phyloP scores from a whole-genome alignment of 2,113 vertebrate species.

The Podiceps cristatus region DNA sequence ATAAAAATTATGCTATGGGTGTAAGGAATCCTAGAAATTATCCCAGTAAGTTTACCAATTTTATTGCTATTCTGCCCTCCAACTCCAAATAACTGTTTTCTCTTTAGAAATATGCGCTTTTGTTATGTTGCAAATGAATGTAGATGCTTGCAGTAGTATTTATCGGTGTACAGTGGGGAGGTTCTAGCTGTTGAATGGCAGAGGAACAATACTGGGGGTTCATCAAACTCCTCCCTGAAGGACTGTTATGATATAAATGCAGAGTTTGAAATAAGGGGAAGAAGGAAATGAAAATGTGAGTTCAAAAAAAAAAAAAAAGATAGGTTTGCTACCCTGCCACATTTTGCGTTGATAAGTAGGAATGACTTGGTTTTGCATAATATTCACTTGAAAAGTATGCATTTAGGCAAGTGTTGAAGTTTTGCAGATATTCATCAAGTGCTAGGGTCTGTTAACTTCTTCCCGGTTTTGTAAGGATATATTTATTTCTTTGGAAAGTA shows the following conservation, averaged over 20 bases:
- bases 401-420: not conserved
- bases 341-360: not conserved
- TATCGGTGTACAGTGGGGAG: not conserved
- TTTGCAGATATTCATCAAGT: not conserved
- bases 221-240: not conserved
- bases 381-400: not conserved
- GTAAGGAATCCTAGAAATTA: not conserved
- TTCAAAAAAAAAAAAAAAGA: not conserved
- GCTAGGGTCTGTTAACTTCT: not conserved
- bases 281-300: not conserved
- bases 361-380: not conserved
- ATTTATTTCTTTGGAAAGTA: not conserved
- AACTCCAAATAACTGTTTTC: not conserved
- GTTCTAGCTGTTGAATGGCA: not conserved
- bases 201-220: not conserved
- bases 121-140: not conserved
- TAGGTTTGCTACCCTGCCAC: not conserved
- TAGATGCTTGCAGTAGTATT: not conserved
- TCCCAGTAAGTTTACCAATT: not conserved
- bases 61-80: not conserved
- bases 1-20: not conserved
- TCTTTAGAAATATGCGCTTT: not conserved
- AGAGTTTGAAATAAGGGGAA: not conserved
- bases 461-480: not conserved
- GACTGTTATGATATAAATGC: not conserved